A percentile compares a stretch with the other conserved stretches of the same genome.
Conservation (phyloP, 1,140 invertebrate species). For the Ridgeia piscesae region DNA sequence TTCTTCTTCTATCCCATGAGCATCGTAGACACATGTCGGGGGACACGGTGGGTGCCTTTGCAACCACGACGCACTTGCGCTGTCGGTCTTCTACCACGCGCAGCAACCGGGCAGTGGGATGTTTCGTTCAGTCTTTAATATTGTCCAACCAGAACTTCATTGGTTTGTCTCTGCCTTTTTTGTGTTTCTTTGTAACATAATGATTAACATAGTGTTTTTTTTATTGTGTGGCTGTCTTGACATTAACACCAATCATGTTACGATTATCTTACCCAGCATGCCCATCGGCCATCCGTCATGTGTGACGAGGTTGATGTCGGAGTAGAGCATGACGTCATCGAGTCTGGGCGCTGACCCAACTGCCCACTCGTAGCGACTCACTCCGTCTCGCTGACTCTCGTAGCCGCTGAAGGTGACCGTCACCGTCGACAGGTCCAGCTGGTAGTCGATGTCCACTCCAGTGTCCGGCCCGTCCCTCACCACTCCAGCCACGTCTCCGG, state of each 20-base stretch:
- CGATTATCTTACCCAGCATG: background rate
- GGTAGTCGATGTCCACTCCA: background rate
- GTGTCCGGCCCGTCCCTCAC: constrained; percentile 15
- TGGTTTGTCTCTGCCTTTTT: no score
- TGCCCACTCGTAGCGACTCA: background rate
- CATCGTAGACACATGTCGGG: no score
- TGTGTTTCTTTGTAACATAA: no score
- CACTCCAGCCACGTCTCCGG: constrained; percentile 6
- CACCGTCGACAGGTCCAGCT: background rate
- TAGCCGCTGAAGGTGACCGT: background rate
- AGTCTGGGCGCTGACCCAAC: background rate
- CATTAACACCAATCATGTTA: background rate
- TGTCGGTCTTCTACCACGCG: no score
- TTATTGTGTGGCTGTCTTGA: background rate
- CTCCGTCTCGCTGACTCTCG: background rate
- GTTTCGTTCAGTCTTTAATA: no score
- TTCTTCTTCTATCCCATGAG: no score
- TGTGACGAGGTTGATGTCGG: background rate
- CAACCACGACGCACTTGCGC: no score
- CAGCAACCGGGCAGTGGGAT: no score
- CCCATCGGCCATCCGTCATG: background rate
- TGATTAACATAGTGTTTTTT: no score
- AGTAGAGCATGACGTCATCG: background rate
- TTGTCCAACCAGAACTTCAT: no score
- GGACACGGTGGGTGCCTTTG: no score